Base-by-base conservation (phyloP, 2,888 invertebrate genomes). In the Oxycera nigricornis region DNA sequence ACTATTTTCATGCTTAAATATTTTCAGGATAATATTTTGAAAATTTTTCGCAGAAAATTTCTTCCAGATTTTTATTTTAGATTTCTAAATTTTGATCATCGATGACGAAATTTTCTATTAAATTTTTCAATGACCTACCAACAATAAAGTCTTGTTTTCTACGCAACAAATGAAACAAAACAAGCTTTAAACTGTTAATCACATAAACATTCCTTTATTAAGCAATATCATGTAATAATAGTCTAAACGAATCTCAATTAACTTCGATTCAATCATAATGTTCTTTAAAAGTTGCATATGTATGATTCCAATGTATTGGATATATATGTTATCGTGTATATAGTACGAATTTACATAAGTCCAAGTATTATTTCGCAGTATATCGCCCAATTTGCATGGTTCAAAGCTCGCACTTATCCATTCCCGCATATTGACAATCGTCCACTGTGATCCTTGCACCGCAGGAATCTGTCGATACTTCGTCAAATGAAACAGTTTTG, bases 301-400 rank as follows among this genome's bases (percentile, higher is more conserved):
- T 62, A 30, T 62, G 31, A 35, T 41, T 65, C 65, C 20, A 65
- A 41, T 65, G 41, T 39, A 41, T 65, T 41, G 41, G 41, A 65
- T 65, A 65, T 41, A 65, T 65, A 26, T 65, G 65, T 65, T 41
- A 65, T 24, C n/a, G n/a, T 65, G 24, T 65, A 65, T 65, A 41
- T 65, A 39, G 26, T 65, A 65, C 41, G 65, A 65, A 65, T 65
- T 28, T 65, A 65, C 65, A 65, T 65, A 65, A 65, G 41, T 65
- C 41, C 41, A 65, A 65, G 41, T 65, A 55, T 24, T 55, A 55
- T 22, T 55, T 55, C 20, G 6, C 11, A 9, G 50, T 17, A n/a
- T n/a, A 6, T 17, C 14, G 17, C 11, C 17, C 11, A 50, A 55
- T 6, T 24, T 55, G 22, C 22, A 55, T 2, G n/a, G n/a, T 4